These are phyloP conservation scores for Xyliphius kryptos DNA, from an alignment of 2,113 vertebrate genomes.

Conservation along the genomic window DNA sequence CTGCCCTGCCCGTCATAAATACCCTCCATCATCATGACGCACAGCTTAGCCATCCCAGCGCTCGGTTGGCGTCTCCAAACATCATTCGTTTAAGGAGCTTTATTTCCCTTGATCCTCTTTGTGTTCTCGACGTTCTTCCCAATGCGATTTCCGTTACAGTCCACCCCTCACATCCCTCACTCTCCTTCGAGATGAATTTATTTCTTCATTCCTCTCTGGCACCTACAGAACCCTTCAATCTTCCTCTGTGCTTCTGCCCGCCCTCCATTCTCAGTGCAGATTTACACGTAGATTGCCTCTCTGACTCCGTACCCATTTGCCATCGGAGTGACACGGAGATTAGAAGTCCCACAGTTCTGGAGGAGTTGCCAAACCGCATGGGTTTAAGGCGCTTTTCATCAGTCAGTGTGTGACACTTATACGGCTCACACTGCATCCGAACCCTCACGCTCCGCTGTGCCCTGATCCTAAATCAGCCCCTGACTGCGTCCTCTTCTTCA, in stretches of 20 bases:
- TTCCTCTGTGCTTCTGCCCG: background rate
- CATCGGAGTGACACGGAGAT: background rate
- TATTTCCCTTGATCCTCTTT: background rate
- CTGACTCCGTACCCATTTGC: background rate
- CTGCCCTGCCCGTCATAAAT: too few relatives aligned
- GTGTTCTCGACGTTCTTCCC: background rate
- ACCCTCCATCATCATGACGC: background rate
- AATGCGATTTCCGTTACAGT: background rate
- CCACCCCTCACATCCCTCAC: background rate
- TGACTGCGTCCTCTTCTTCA: conserved; percentile 2
- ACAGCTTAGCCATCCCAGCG: background rate
- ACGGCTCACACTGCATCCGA: background rate
- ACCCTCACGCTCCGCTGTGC: background rate
- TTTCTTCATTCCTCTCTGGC: background rate
- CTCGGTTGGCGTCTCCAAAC: background rate
- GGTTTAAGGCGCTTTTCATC: conserved; percentile 28
- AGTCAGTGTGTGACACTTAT: conserved; percentile 21
- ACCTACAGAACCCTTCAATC: background rate
- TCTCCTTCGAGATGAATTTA: background rate
- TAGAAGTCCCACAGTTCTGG: background rate
- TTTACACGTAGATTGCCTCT: conserved; percentile 2
- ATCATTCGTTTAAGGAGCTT: background rate
- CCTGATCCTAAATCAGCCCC: conserved; percentile 14
- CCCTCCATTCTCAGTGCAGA: background rate
- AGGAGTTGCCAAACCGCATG: conserved; percentile 1